Percentiles rank a stretch among this genome's conserved stretches.
These are phyloP conservation scores for Sarcoramphus papa DNA, from an alignment of 2,797 vertebrate genomes.

Conservation along the genomic window DNA sequence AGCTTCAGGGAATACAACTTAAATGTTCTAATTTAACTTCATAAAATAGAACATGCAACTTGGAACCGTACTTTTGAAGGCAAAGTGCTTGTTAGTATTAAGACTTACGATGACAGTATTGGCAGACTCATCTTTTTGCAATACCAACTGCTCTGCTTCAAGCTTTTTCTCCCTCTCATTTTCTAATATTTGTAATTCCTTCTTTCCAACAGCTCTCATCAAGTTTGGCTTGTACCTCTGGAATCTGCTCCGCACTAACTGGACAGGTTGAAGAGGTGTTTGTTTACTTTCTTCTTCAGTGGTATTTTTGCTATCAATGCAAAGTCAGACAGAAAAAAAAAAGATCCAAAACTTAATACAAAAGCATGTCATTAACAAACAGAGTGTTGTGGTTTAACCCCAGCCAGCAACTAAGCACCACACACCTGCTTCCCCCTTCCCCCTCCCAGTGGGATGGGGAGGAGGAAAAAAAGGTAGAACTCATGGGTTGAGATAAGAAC, in stretches of 20 bases:
- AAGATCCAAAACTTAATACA: background rate
- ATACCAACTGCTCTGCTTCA: background rate
- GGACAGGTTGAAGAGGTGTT: constrained; percentile 40
- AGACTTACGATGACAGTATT: constrained; percentile 27
- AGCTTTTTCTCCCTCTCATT: background rate
- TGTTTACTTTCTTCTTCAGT: constrained; percentile 25
- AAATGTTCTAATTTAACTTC: background rate
- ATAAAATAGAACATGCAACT: background rate
- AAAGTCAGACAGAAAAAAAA: background rate
- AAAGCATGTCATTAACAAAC: background rate
- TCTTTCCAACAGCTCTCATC: constrained; percentile 55
- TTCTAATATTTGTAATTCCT: constrained; percentile 37
- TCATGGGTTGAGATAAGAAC: no score
- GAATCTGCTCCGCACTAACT: constrained; percentile 58
- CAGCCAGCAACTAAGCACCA: no score
- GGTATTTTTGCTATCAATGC: background rate
- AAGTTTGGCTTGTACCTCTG: constrained; percentile 75
- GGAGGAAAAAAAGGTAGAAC: no score
- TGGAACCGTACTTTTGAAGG: background rate
- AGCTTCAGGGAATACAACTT: background rate
- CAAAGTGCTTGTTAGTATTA: background rate
- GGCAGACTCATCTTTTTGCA: constrained; percentile 19
- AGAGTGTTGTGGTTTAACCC: no score
- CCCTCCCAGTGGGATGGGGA: no score
- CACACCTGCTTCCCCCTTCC: no score